A percentile compares a stretch with the other conserved stretches of the same genome.
Conservation (phyloP, 2,888 invertebrate genomes). For the Xestia rhomboidea region DNA sequence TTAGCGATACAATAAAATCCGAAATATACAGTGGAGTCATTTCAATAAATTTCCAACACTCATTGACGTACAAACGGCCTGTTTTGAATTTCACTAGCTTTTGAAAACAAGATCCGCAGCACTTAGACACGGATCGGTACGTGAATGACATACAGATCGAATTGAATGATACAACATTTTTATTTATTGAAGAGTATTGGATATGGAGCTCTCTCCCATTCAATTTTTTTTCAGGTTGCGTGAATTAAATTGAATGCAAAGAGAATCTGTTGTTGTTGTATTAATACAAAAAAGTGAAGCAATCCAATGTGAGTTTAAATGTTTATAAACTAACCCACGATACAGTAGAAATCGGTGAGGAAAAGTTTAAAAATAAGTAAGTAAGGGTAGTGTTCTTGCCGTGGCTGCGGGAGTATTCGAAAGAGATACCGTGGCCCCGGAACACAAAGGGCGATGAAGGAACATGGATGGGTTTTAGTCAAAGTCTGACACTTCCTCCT, state of each 20-base stretch:
- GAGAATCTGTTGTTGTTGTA: not conserved
- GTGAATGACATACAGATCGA: slow-evolving; percentile 69
- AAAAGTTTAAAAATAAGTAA: too few relatives aligned
- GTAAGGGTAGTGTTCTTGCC: too few relatives aligned
- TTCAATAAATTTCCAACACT: slow-evolving; percentile 84
- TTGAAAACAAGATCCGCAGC: slow-evolving; percentile 84
- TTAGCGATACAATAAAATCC: slow-evolving; percentile 74
- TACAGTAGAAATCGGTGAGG: not conserved
- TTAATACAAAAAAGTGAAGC: not conserved
- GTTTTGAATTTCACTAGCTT: slow-evolving; percentile 89
- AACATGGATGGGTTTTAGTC: too few relatives aligned
- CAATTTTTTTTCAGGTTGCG: not conserved
- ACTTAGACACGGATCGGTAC: slow-evolving; percentile 86
- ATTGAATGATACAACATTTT: slow-evolving; percentile 39
- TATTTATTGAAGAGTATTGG: not conserved
- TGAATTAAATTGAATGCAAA: not conserved
- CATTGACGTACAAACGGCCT: slow-evolving; percentile 85
- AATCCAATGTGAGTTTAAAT: not conserved
- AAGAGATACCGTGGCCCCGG: too few relatives aligned
- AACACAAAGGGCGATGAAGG: too few relatives aligned
- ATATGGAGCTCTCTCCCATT: not conserved
- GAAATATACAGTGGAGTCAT: slow-evolving; percentile 79
- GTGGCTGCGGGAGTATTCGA: too few relatives aligned
- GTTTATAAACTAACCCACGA: not conserved
- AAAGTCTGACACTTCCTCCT: too few relatives aligned